Base-by-base conservation (phyloP, 2,888 invertebrate species). In the Orthosia cruda region DNA sequence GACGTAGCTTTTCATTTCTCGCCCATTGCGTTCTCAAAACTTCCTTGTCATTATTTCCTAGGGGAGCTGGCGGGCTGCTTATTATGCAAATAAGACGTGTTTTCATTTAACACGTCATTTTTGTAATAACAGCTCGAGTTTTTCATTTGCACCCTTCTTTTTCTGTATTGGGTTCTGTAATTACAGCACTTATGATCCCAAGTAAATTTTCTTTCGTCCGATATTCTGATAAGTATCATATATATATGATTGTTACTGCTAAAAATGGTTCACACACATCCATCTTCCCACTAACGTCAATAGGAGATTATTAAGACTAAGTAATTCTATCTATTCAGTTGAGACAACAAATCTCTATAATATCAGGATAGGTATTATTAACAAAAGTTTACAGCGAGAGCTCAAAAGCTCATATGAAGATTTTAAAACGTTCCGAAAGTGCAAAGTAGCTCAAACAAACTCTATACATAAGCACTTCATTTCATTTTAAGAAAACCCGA, bases 91-190 rank as follows among this genome's bases (percentile, higher is more conserved):
- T 85, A 82, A 82, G 77, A 65, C 67, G 70, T 61, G 76, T 76
- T 82, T 85, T 82, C 86, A 77, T 82, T 81, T 81, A 68, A 84
- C 80, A 84, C 75, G 75, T 81, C 68, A 80, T 84, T 81, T n/a
- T 77, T 26, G 45, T 76, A 67, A 75, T 76, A 82, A 82, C 59
- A 54, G 65, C 20, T 80, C 13, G n/a, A 70, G 20, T 54, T 54
- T 54, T 65, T 76, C 62, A 81, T 50, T 61, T 80, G 55, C 62
- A 59, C 78, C 81, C 80, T 80, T 65, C 18, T 26, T 45, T 84
- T 84, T 66, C n/a, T 57, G 11, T 26, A 23, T 26, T 23, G 23
- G 45, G 23, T 26, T 11, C 18, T 63, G 13, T 57, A 67, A 83
- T 77, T 65, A 64, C 49, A 62, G 32, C 50, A 75, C 23, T 77